Evolutionary conservation across 2,888 invertebrate genomes (phyloP), one percentile per base, ranked within the genome.

Genomic region (Synergus laeviventris): DNA sequence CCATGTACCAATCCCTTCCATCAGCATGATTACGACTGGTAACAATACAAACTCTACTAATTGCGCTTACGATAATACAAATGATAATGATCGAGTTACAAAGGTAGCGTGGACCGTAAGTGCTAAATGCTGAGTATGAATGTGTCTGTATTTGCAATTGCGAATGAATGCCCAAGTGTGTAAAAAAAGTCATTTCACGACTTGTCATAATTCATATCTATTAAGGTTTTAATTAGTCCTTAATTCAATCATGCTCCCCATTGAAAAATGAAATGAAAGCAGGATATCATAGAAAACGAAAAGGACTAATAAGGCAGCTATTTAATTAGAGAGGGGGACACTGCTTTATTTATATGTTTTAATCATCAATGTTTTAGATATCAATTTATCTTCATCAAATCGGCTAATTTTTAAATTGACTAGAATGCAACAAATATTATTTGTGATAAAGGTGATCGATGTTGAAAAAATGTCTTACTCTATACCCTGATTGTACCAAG

Each of bases 11-110:
- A 90, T 83, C 90, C 87, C 75, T 90, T 87, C 84, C 88, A 86
- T 84, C 88, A 91, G 77, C 88, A 90, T 80, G 86, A 89, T 74
- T 91, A 91, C 81, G 90, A 91, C 81, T 91, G 91, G 91, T 91
- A 90, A 89, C 85, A 36, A 70, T 11, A n/a, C 9, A 54, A 45
- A 5, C 7, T 24, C 4, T 7, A 16, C n/a, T 11, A 36, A 70
- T 24, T 18, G 31, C 12, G 36, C 49, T 54, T 70, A 36, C 49
- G 49, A 70, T 49, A n/a, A 70, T 54, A 45, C 31, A 49, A 49
- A 16, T n/a, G n/a, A 36, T 31, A 31, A 45, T 70, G 70, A 36
- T 49, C 49, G n/a, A 36, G 36, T 31, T 49, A 49, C 3, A 49
- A 31, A 54, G 24, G 18, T 49, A 49, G 36, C 11, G 31, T 70